A percentile compares a stretch with the other conserved stretches of the same genome.
These are phyloP conservation scores for Limonius californicus DNA, from an alignment of 1,140 invertebrate genomes.

Conservation along the genomic window DNA sequence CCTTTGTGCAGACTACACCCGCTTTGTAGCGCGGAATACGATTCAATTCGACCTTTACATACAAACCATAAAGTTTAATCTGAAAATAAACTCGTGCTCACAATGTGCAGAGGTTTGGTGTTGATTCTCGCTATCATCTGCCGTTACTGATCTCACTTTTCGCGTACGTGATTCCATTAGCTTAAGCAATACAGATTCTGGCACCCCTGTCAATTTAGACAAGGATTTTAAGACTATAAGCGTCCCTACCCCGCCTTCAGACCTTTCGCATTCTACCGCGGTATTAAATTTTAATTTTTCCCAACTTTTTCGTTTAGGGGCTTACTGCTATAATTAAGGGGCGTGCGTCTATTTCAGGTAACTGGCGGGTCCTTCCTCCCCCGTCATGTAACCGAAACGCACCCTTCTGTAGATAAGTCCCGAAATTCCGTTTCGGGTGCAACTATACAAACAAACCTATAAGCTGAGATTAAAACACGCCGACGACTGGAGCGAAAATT, in stretches of 20 bases:
- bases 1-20: too few species aligned
- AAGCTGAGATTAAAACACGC: too few species aligned
- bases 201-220: constrained; percentile 1
- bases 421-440: too few species aligned
- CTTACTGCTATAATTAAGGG: constrained; percentile 2
- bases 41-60: constrained; percentile 5
- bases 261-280: too few species aligned
- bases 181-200: constrained; percentile 3
- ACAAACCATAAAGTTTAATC: constrained; percentile 14
- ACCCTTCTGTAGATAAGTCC: too few species aligned
- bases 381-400: too few species aligned
- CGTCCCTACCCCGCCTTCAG: neutral
- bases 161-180: constrained; percentile 10
- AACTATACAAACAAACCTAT: too few species aligned
- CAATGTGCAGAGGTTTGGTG: neutral
- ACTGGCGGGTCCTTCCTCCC: too few species aligned
- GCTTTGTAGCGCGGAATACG: neutral
- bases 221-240: constrained; percentile 2
- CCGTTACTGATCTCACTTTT: constrained; percentile 6
- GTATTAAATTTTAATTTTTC: constrained; percentile 6
- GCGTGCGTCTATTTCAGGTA: neutral
- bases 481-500: too few species aligned
- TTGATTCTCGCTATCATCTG: constrained; percentile 7
- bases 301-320: constrained; percentile 1
- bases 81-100: constrained; percentile 11